A percentile compares a stretch with the other conserved stretches of the same genome.
These are phyloP conservation scores for Lasioglossum figueresi DNA, from an alignment of 2,888 invertebrate species.

Conservation along the genomic window DNA sequence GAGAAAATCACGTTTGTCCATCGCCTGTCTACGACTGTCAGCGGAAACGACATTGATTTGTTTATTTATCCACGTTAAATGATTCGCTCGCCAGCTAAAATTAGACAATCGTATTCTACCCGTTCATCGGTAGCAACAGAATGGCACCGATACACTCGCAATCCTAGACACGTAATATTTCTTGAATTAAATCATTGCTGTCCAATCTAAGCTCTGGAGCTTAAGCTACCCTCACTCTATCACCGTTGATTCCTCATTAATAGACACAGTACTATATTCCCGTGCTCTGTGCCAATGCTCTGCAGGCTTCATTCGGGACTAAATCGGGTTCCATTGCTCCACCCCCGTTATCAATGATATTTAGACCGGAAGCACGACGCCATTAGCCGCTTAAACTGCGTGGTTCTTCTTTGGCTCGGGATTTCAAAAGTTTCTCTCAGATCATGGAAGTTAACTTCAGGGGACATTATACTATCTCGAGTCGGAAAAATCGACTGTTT, in stretches of 20 bases:
- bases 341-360: not conserved
- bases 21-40: too few relatives aligned
- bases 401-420: not conserved
- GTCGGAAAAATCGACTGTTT: too few relatives aligned
- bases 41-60: not conserved
- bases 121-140: not conserved
- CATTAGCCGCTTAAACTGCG: not conserved
- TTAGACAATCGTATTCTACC: not conserved
- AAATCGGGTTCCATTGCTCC: not conserved
- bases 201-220: slow-evolving; percentile 1
- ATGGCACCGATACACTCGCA: not conserved
- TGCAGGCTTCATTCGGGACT: not conserved
- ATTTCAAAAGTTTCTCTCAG: not conserved
- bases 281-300: not conserved
- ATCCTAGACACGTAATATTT: not conserved
- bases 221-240: slow-evolving; percentile 1
- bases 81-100: not conserved
- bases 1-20: too few relatives aligned
- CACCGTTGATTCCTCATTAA: slow-evolving; percentile 5
- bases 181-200: slow-evolving; percentile 3
- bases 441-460: not conserved
- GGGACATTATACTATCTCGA: too few relatives aligned
- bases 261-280: slow-evolving; percentile 4
- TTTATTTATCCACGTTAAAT: not conserved
- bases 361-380: not conserved